Evolutionary conservation across 2,797 vertebrate species (phyloP).

Genomic region (Tragelaphus oryx): DNA sequence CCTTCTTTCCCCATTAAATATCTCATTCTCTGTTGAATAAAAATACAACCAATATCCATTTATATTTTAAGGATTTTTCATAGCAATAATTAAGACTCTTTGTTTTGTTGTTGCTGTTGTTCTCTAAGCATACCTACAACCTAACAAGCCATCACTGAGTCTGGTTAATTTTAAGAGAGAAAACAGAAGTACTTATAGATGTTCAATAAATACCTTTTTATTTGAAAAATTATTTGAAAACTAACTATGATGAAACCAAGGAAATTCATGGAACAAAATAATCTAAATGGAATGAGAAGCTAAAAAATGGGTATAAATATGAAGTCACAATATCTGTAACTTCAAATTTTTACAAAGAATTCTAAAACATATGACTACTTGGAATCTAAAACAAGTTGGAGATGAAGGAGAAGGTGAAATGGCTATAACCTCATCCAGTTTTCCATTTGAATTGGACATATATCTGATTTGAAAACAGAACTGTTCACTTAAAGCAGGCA

Average conservation of each 20-base stretch:
- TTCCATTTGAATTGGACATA: neutral
- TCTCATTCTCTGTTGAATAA: neutral
- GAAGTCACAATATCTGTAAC: conserved; percentile 5
- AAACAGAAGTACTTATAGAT: neutral
- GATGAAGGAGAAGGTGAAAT: neutral
- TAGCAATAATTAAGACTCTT: neutral
- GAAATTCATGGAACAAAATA: conserved; percentile 11
- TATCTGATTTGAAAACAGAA: neutral
- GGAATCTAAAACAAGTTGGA: neutral
- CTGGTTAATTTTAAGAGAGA: neutral
- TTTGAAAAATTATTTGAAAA: conserved; percentile 19
- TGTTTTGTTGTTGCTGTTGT: neutral
- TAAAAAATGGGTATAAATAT: neutral
- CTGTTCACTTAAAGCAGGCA: neutral
- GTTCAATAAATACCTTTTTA: neutral
- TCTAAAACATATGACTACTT: neutral
- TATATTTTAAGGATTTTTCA: conserved; percentile 43
- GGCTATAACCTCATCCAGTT: neutral
- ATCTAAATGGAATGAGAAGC: neutral
- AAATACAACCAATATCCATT: conserved; percentile 4
- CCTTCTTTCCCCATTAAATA: neutral
- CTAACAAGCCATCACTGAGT: neutral
- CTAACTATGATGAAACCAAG: neutral
- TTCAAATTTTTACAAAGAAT: neutral
- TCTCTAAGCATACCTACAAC: neutral